Base-by-base conservation (phyloP, 92 coral and sea anemone genomes). In the Palythoa grandiflora region DNA sequence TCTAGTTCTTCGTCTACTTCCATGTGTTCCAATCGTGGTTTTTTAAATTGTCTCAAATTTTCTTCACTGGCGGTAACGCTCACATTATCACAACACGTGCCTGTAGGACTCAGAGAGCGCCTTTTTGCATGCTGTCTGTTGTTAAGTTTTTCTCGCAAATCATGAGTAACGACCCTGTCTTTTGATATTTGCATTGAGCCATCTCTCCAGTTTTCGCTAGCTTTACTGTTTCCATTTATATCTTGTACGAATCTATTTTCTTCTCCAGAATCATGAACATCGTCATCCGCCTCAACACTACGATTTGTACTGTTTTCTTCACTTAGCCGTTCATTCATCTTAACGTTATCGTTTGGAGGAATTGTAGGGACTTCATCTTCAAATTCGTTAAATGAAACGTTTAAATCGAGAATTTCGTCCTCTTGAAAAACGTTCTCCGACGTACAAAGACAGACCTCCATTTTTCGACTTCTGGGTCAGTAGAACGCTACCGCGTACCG, bases 341-440 rank as follows among this genome's bases (percentile, higher is more conserved):
- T n/a, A 8, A 35, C 3, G 9, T 72, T 48, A 71, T 48, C 66
- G 7, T 47, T 68, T 36, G 87, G 65, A 3, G 19, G 28, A 9
- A n/a, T 75, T 38, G 80, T 59, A 2, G 19, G 28, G 5, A 83
- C 37, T 61, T 95, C 98, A 14, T 95, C 98, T 35, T 92, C 98
- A 87, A 95, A 95, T 81, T 95, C 98, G 61, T 95, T 95, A 79
- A 89, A 93, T 44, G 87, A 16, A 63, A 95, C 96, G 71, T 91
- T 96, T 38, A 95, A 60, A 61, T 93, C 94, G 14, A 95, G 59
- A 55, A 90, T 91, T 36, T 84, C 93, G 9, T 90, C 95, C 21
- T 53, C 55, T 17, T 1, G 81, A 28, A 38, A 61, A 79, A 36
- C 84, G 76, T 73, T 28, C 76, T 39, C 15, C 54, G 8, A 36